These are phyloP conservation scores for Chalcis sispes DNA, from an alignment of 2,888 invertebrate species.

Conservation along the genomic window DNA sequence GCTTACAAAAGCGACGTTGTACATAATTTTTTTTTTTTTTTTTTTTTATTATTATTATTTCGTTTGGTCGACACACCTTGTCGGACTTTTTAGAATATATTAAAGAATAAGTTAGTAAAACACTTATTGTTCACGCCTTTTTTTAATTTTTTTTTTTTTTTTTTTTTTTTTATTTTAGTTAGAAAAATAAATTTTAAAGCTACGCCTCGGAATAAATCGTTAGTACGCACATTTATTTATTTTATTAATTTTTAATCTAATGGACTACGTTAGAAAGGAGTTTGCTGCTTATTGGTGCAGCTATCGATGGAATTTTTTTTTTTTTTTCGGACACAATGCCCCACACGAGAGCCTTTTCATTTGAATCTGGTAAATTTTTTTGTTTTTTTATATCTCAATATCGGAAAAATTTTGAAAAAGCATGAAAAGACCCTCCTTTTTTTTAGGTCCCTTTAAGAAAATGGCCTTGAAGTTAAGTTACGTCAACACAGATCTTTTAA, in stretches of 20 bases:
- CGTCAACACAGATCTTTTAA: too few species aligned
- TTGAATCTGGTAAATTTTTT: background rate
- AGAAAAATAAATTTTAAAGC: slow-evolving; percentile 57
- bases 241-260: slow-evolving; percentile 49
- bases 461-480: background rate
- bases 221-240: slow-evolving; percentile 44
- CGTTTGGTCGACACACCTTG: slow-evolving; percentile 50
- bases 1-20: slow-evolving; percentile 52
- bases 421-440: slow-evolving; percentile 35
- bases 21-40: slow-evolving; percentile 49
- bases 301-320: slow-evolving; percentile 50
- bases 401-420: slow-evolving; percentile 35
- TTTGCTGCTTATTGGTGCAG: slow-evolving; percentile 22
- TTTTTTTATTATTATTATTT: slow-evolving; percentile 49
- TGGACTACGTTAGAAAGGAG: slow-evolving; percentile 48
- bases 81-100: slow-evolving; percentile 52
- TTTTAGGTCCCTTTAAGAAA: slow-evolving; percentile 48
- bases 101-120: slow-evolving; percentile 53
- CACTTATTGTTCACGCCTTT: slow-evolving; percentile 36
- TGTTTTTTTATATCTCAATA: slow-evolving; percentile 4
- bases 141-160: slow-evolving; percentile 46
- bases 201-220: slow-evolving; percentile 33
- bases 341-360: slow-evolving; percentile 37
- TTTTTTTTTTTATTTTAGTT: slow-evolving; percentile 51
- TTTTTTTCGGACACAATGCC: slow-evolving; percentile 32